Base-by-base conservation (phyloP, 2,113 vertebrate genomes). In the Pachypanchax playfairii region DNA sequence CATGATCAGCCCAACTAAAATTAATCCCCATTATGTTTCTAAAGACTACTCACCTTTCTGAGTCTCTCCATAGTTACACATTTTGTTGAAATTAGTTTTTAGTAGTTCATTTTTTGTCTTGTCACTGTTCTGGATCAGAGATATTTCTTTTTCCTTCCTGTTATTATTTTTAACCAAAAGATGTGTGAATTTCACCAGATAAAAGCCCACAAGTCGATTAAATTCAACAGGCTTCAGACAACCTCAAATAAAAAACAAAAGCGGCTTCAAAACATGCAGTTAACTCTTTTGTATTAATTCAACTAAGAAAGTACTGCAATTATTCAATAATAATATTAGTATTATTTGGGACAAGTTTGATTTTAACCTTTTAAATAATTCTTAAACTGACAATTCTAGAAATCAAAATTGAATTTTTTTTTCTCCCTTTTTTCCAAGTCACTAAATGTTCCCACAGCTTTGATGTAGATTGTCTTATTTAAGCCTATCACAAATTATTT, bases 1-100 rank as follows among this genome's bases (percentile, higher is more conserved):
- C 65, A 63, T 54, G 47, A 9, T 50, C 10, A 46, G 55, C 62
- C 74, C 73, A 20, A 42, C 22, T 75, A 44, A 61, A 70, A 53
- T 42, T 26, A 56, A 42, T 4, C 8, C 25, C 11, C 18, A 41
- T 28, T 17, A 29, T 11, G 1, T 41, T 28, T 64, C 54, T 47
- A 10, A 53, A 53, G 7, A 36, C 17, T 62, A 29, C 22, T 46
- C 15, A 13, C 31, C 42, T 7, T 46, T 46, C 7, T 11, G 6
- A 71, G 31, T 46, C 26, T 11, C 17, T n/a, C n/a, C 5, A 56
- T 31, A 15, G 43, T 50, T 33, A 24, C 20, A 57, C 13, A 8
- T 18, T 48, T 49, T 6, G 18, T 5, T 12, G 9, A 35, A n/a
- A 35, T 35, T 12, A 35, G 25, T 14, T 20, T 41, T 36, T 21